Percentiles rank a stretch among this genome's conserved stretches.
Evolutionary conservation across 2,113 vertebrate species (phyloP).

Genomic region (Sclerurus mexicanus): DNA sequence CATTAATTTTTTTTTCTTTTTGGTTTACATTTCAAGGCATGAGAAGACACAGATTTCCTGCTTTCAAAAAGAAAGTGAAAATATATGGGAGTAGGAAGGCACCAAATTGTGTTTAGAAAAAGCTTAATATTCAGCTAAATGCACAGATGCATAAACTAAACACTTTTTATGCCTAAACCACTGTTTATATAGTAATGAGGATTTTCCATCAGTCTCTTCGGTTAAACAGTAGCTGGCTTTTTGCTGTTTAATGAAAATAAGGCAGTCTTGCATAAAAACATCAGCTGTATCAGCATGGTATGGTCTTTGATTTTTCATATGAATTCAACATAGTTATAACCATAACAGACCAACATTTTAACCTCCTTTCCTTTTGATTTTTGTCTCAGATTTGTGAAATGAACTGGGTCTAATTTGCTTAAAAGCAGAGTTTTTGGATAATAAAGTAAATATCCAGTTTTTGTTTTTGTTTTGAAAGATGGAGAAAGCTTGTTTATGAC

Average conservation of each 20-base stretch:
- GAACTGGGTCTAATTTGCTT: not conserved
- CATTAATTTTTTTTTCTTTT: not conserved
- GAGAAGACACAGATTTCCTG: slow-evolving; percentile 41
- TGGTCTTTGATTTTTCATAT: not conserved
- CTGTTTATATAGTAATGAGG: slow-evolving; percentile 39
- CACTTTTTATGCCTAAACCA: slow-evolving; percentile 32
- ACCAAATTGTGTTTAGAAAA: slow-evolving; percentile 39
- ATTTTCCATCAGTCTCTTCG: slow-evolving; percentile 51
- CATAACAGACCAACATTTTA: not conserved
- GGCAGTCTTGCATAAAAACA: not conserved
- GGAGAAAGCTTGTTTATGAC: slow-evolving; percentile 3
- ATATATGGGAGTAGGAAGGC: slow-evolving; percentile 42
- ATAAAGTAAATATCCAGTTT: not conserved
- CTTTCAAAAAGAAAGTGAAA: slow-evolving; percentile 56
- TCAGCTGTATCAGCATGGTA: not conserved
- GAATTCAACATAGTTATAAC: not conserved
- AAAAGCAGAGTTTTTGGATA: not conserved
- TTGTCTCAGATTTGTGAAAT: not conserved
- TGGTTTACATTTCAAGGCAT: slow-evolving; percentile 1
- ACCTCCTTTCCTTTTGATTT: not conserved
- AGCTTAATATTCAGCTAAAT: slow-evolving; percentile 35
- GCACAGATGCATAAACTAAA: slow-evolving; percentile 62
- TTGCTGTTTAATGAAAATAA: slow-evolving; percentile 23
- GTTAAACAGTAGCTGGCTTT: slow-evolving; percentile 46
- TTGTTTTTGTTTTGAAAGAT: slow-evolving; percentile 5